Evolutionary conservation across 1,140 invertebrate species (phyloP), one percentile per base, ranked within the genome.

Genomic region (Macrosteles quadrilineatus): DNA sequence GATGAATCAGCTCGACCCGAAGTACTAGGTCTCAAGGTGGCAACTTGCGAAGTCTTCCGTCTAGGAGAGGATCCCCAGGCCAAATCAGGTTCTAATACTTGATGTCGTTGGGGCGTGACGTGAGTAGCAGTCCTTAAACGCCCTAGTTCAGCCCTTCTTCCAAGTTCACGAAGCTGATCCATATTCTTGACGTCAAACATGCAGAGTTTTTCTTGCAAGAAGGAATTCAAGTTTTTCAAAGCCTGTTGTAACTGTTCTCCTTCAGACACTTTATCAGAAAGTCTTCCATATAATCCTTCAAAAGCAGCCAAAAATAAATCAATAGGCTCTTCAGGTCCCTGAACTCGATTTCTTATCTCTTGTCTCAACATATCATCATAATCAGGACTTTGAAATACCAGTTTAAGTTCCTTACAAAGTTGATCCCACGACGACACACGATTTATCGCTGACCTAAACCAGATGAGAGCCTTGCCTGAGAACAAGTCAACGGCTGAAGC

Each of bases 381-480:
- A 59, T 59, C 21, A 25, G 55, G 55, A 25, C 55, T 27, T 29
- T 59, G 55, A 17, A 59, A 59, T 25, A 59, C 27, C 17, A 25
- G 19, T 59, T 27, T 59, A 23, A 59, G 55, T 59, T 59, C 27
- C 4, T 25, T 25, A 17, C 4, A 19, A 23, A 59, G 55, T 59
- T 59, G 19, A 4, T 19, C 6, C 55, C 55, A 59, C 19, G 55
- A 59, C 1, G 19, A 17, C 23, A 59, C 55, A 59, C 55, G 55
- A 11, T 25, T 59, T 11, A 19, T 19, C 1, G 27, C 27, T n/a
- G 21, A 59, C 17, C 55, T n/a, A 59, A 23, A 59, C 21, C 27
- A 59, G 27, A 25, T 25, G 17, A 59, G 55, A 25, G 21, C 55
- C 55, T 23, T 29, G n/a, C n/a, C n/a, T n/a, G n/a, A 14, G 29